Percentiles rank a stretch among this genome's conserved stretches.
phyloP scores from a whole-genome alignment of 1,140 invertebrate species.

The Bombus soroeensis region DNA sequence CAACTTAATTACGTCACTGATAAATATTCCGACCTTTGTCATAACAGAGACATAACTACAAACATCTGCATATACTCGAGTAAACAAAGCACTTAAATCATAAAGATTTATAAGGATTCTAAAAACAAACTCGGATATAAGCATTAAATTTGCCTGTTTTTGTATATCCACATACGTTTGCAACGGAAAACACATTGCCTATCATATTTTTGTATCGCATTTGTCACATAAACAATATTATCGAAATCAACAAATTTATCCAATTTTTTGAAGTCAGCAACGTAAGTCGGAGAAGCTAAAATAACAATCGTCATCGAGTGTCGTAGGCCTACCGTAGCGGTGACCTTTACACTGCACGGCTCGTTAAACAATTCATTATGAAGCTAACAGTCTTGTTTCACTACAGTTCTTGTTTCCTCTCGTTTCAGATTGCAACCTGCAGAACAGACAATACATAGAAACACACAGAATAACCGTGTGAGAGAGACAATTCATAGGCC shows the following conservation, averaged over 20 bases:
- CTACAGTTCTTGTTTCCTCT: background rate
- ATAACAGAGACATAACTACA: background rate
- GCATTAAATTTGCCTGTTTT: background rate
- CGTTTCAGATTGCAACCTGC: conserved; percentile 52
- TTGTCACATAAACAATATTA: background rate
- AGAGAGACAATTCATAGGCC: background rate
- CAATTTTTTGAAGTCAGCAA: background rate
- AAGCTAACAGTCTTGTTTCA: background rate
- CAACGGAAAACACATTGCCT: background rate
- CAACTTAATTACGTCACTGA: conserved; percentile 29
- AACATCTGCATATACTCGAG: background rate
- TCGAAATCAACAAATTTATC: conserved; percentile 4
- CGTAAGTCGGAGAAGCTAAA: background rate
- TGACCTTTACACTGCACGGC: background rate
- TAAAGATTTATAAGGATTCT: conserved; percentile 5
- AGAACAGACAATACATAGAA: background rate
- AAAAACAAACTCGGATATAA: background rate
- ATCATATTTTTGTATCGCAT: background rate
- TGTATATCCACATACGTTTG: background rate
- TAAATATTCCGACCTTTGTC: conserved; percentile 11
- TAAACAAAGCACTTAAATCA: background rate
- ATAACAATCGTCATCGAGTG: background rate
- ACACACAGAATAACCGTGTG: background rate
- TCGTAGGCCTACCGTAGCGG: background rate
- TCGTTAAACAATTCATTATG: conserved; percentile 12